These are phyloP conservation scores for Notarius quadriscutis DNA, from an alignment of 2,113 vertebrate genomes.

Conservation along the genomic window DNA sequence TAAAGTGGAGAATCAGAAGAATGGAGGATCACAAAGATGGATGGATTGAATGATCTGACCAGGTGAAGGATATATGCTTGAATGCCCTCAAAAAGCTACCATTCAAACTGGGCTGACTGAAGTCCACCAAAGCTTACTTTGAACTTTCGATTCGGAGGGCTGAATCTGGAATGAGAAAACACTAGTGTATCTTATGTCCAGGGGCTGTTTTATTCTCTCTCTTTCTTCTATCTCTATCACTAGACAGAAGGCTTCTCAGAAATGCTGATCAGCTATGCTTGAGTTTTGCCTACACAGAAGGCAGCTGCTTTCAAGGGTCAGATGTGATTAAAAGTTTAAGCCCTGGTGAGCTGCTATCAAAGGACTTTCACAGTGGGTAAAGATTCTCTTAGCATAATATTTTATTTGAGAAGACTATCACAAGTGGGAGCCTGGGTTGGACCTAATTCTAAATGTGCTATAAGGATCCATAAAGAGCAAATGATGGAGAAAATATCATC, in stretches of 20 bases:
- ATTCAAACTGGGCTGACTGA: slow-evolving; percentile 49
- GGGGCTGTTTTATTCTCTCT: slow-evolving; percentile 49
- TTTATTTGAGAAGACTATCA: slow-evolving; percentile 13
- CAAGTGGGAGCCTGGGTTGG: slow-evolving; percentile 3
- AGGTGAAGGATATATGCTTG: slow-evolving; percentile 49
- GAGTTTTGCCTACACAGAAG: slow-evolving; percentile 40
- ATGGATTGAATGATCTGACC: slow-evolving; percentile 38
- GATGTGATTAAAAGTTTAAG: slow-evolving; percentile 40
- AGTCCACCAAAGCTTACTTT: slow-evolving; percentile 41
- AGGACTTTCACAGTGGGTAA: slow-evolving; percentile 19
- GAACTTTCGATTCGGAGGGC: slow-evolving; percentile 59
- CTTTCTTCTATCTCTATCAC: slow-evolving; percentile 47
- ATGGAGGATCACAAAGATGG: slow-evolving; percentile 11
- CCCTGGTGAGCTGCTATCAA: slow-evolving; percentile 39
- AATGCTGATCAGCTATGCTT: slow-evolving; percentile 43
- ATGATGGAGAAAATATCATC: neutral
- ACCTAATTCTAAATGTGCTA: slow-evolving; percentile 13
- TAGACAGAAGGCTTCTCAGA: slow-evolving; percentile 58
- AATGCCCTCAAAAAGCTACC: slow-evolving; percentile 44
- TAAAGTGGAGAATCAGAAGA: slow-evolving; percentile 39
- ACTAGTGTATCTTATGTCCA: slow-evolving; percentile 34
- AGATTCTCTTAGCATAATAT: slow-evolving; percentile 21
- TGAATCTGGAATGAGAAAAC: slow-evolving; percentile 47
- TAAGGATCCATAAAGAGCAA: slow-evolving; percentile 1
- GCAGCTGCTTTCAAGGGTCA: slow-evolving; percentile 26